A percentile compares a stretch with the other conserved stretches of the same genome.
These are phyloP conservation scores for Lycocerus yunnanus DNA, from an alignment of 2,888 invertebrate species.

Conservation along the genomic window DNA sequence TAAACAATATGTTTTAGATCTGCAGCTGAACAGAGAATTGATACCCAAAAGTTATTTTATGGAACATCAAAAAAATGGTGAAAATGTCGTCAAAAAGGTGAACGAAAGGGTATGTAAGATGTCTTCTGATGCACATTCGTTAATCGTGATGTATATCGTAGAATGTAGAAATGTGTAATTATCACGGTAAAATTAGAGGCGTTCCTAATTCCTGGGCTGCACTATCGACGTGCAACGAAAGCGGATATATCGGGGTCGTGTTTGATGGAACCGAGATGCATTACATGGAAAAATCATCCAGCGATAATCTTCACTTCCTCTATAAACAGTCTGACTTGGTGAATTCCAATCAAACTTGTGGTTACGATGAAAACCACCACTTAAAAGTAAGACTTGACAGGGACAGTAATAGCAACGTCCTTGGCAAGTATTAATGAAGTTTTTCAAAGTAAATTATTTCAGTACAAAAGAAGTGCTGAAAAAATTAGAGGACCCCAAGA, in stretches of 20 bases:
- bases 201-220: constrained; percentile 78
- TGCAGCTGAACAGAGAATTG: constrained; percentile 73
- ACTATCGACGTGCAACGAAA: constrained; percentile 74
- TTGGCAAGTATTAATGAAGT: too few species aligned
- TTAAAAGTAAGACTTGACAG: too few species aligned
- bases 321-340: constrained; percentile 69
- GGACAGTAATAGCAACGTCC: too few species aligned
- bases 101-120: constrained; percentile 57
- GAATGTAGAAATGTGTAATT: constrained; percentile 78
- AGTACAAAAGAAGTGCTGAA: constrained; percentile 71
- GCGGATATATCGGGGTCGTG: constrained; percentile 75
- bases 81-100: constrained; percentile 61
- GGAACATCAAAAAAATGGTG: constrained; percentile 62
- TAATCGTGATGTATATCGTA: constrained; percentile 42
- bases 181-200: constrained; percentile 74
- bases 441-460: too few species aligned
- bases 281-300: constrained; percentile 65
- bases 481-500: constrained; percentile 83
- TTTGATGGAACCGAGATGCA: constrained; percentile 77
- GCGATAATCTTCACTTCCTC: constrained; percentile 59
- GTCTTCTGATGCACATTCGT: background rate
- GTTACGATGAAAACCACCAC: constrained; percentile 49
- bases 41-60: constrained; percentile 70
- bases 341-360: constrained; percentile 64
- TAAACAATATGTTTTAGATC: constrained; percentile 69